Evolutionary conservation across 2,113 vertebrate species (phyloP).

Genomic region (Formicarius rufipectus): DNA sequence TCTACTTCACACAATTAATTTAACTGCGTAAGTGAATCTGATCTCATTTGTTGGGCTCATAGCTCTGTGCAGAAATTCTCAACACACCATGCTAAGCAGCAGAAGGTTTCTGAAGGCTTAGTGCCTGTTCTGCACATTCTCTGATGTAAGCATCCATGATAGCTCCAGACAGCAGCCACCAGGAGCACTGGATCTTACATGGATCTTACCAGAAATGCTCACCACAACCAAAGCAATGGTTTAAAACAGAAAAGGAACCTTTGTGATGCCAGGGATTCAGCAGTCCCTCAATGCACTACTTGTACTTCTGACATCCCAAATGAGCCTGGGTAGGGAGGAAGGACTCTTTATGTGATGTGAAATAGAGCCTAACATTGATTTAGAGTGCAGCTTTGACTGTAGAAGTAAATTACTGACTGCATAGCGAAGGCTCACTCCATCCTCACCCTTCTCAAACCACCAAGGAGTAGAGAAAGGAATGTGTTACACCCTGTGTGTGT

Average conservation of each 20-base stretch:
- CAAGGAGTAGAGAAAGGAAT: neutral
- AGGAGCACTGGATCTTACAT: neutral
- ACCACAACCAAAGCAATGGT: neutral
- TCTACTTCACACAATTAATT: neutral
- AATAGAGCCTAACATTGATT: neutral
- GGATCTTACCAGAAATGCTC: neutral
- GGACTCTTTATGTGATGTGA: neutral
- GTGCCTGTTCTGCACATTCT: accelerated
- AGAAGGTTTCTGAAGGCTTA: neutral
- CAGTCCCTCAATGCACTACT: neutral
- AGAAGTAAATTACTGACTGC: neutral
- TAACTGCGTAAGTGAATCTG: neutral
- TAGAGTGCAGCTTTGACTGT: neutral
- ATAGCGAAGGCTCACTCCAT: neutral
- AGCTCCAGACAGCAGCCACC: neutral
- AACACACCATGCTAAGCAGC: neutral
- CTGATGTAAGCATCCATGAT: accelerated
- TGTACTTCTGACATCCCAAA: neutral
- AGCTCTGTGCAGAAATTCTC: neutral
- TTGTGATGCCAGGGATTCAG: neutral
- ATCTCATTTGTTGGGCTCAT: neutral
- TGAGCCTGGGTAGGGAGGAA: accelerated
- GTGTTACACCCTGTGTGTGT: neutral
- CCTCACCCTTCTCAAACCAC: neutral
- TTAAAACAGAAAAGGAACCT: neutral